Evolutionary conservation across 2,797 vertebrate species (phyloP).

Genomic region (Urophycis tenuis): DNA sequence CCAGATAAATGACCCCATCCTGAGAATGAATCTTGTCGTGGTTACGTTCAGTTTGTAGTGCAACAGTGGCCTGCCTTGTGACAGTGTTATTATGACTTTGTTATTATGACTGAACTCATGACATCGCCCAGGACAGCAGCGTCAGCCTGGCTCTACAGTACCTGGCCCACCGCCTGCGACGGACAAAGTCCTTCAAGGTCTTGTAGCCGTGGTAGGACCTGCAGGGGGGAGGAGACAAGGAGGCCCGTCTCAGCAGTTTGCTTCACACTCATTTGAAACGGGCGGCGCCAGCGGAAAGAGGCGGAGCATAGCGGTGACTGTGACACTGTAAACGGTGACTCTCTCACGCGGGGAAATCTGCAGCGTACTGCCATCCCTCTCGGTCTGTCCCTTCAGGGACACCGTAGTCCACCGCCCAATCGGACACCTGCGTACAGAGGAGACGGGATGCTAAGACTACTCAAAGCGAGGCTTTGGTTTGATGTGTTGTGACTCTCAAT

Average conservation of each 20-base stretch:
- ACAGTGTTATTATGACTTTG: not conserved
- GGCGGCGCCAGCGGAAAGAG: not conserved
- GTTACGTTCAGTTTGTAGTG: not conserved
- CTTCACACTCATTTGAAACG: not conserved
- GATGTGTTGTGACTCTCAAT: not conserved
- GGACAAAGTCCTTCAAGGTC: conserved; percentile 95
- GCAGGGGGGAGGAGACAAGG: conserved; percentile 30
- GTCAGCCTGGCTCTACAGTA: conserved; percentile 53
- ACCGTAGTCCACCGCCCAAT: conserved; percentile 85
- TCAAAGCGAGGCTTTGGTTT: not conserved
- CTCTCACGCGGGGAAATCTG: conserved; percentile 82
- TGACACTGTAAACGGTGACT: too few relatives aligned
- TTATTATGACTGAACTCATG: not conserved
- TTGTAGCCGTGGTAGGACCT: conserved; percentile 94
- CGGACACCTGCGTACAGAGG: conserved; percentile 74
- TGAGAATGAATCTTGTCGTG: not conserved
- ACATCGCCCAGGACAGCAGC: not conserved
- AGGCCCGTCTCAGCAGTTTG: not conserved
- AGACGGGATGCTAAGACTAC: conserved; percentile 6
- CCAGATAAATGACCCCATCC: not conserved
- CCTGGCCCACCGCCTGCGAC: conserved; percentile 90
- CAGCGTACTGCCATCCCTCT: conserved; percentile 97
- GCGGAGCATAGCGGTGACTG: conserved; percentile 8
- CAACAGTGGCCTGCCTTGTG: not conserved
- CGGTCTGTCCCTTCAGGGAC: conserved; percentile 81